Base-by-base conservation (phyloP, 1,140 invertebrate genomes). In the Anastrepha obliqua region DNA sequence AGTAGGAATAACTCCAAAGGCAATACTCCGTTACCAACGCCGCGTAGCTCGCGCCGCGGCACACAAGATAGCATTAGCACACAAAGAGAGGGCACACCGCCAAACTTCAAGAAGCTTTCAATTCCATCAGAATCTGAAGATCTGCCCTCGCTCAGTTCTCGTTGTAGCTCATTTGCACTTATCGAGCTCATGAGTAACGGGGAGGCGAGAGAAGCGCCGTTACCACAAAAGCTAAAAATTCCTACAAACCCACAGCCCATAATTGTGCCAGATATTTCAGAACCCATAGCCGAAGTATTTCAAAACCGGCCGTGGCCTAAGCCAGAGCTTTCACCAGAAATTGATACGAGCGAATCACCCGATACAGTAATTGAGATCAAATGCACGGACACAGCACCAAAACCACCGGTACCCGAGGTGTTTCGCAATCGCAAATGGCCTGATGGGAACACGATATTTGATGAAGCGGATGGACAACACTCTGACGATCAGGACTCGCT, bases 91-190 rank as follows among this genome's bases (percentile, higher is more conserved):
- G 90, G 90, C 2, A 91, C 91, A 2, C 91, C 91, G 6, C 91
- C 91, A 29, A 92, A 91, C 90, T 91, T 91, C 13, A 92, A 92
- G 78, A 91, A 91, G 74, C 58, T 92, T 15, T 90, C 91, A 55
- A 55, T 92, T 55, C 89, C 89, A 7, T 59, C 88, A 6, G 88
- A 91, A 8, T 59, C 11, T 88, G 74, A 81, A 29, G 89, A 17
- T n/a, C 64, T 85, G 13, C 90, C 90, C 55, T 90, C 91, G 4
- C 86, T 89, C n/a, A 89, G 88, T 17, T 92, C 91, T 59, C 89
- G 91, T 13, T 91, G 91, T 86, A 92, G 91, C 86, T 92, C 91
- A 65, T 92, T 92, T 91, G 91, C 91, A 92, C 92, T 92, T 92
- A 92, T 92, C 87, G 91, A 92, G 89, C 87, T 92, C 87, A 90